Base-by-base conservation (phyloP, 1,140 invertebrate species). In the Diuraphis noxia region DNA sequence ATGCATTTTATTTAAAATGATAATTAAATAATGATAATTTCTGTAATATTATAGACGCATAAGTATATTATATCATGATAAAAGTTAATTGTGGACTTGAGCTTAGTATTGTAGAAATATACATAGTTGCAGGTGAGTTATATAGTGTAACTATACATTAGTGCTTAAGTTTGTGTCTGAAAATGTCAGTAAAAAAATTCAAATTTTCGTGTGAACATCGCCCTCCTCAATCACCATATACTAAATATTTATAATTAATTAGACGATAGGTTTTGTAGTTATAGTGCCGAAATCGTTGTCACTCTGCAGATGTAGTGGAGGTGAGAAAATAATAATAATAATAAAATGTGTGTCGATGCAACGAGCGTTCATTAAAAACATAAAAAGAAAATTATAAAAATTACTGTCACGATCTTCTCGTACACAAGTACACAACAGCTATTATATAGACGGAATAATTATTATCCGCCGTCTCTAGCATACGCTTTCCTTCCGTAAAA, bases 391-490 rank as follows among this genome's bases (percentile, higher is more conserved):
- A 72, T 72, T n/a, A 72, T 72, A 10, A 72, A 72, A 72, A 72
- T n/a, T 72, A 72, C 56, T 72, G 56, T 72, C 56, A 72, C 56
- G 56, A 72, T n/a, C 56, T 72, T 4, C 25, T 30, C 30, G 52
- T 56, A 56, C n/a, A 72, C 56, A n/a, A 13, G 56, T 72, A 72
- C n/a, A 72, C 56, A n/a, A 13, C 56, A n/a, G 17, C 56, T 72
- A 72, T 72, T 72, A 72, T 63, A n/a, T n/a, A n/a, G 56, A 72
- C n/a, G 56, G 13, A 72, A 72, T 72, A 72, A 72, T 72, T 72
- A 72, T 17, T 72, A 72, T 72, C 56, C n/a, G 2, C 30, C 30
- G 56, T 72, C 13, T 72, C 56, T 72, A 13, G 56, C 56, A n/a
- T 10, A 72, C 56, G 56, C 56, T 72, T 72, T 72, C 56, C n/a